phyloP scores from a whole-genome alignment of 2,888 invertebrate genomes.

The Thereva nobilitata region DNA sequence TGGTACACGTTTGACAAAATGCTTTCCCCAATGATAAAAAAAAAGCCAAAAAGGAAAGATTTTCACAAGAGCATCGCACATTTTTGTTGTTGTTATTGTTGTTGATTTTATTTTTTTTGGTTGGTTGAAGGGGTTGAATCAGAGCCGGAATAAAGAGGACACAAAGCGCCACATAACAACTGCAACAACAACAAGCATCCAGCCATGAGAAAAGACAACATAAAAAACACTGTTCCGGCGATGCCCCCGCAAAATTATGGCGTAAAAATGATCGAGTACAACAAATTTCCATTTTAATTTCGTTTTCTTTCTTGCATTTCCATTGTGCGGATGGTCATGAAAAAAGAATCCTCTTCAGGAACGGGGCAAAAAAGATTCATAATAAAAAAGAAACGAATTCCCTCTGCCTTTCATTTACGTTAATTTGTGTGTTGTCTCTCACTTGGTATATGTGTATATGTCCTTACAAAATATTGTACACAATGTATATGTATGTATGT shows the following conservation, averaged over 20 bases:
- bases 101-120: background rate
- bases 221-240: slow-evolving; percentile 17
- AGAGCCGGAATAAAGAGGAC: background rate
- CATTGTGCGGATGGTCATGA: slow-evolving; percentile 15
- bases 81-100: background rate
- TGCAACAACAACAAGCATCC: background rate
- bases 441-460: slow-evolving; percentile 2
- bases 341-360: slow-evolving; percentile 14
- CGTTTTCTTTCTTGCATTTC: slow-evolving; percentile 36
- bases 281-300: slow-evolving; percentile 40
- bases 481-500: slow-evolving; percentile 1
- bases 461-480: slow-evolving; percentile 10
- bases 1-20: background rate
- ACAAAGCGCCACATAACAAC: slow-evolving; percentile 3
- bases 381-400: slow-evolving; percentile 10
- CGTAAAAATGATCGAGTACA: slow-evolving; percentile 38
- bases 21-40: background rate
- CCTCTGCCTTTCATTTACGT: slow-evolving; percentile 30
- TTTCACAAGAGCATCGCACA: background rate
- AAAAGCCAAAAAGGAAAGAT: background rate
- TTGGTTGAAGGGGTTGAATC: slow-evolving; percentile 21
- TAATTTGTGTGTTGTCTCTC: slow-evolving; percentile 27
- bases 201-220: slow-evolving; percentile 11
- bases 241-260: slow-evolving; percentile 32
- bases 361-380: slow-evolving; percentile 20